These are phyloP conservation scores for Ciconia boyciana DNA, from an alignment of 2,113 vertebrate species.

Conservation along the genomic window DNA sequence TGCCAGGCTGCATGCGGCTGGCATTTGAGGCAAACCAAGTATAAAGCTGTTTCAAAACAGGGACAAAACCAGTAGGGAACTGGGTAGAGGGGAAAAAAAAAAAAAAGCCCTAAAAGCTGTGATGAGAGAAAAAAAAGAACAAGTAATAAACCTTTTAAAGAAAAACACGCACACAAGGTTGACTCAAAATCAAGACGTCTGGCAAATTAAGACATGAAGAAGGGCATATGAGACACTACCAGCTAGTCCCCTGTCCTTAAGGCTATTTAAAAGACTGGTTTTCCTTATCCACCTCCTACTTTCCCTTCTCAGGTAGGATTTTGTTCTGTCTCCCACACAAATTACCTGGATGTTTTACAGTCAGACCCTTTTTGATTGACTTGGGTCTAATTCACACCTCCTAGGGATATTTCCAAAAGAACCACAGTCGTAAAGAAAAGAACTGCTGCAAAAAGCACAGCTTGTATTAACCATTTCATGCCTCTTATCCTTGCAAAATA, in stretches of 20 bases:
- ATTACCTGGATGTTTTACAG: background rate
- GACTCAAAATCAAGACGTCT: background rate
- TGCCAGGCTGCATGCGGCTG: background rate
- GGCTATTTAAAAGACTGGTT: background rate
- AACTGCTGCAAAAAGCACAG: background rate
- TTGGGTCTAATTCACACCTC: background rate
- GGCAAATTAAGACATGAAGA: background rate
- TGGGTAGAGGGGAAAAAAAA: background rate
- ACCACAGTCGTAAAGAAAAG: background rate
- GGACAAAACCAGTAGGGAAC: background rate
- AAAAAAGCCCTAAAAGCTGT: background rate
- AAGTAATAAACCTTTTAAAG: background rate
- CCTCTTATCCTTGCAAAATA: background rate
- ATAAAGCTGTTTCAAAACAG: background rate
- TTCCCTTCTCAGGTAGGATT: background rate
- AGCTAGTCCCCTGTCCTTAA: background rate
- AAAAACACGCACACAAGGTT: background rate
- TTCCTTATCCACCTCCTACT: background rate
- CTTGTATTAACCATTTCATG: background rate
- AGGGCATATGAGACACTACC: background rate
- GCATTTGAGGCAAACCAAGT: background rate
- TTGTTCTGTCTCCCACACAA: background rate
- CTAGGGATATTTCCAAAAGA: background rate
- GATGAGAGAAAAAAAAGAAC: background rate
- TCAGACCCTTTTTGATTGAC: background rate